Evolutionary conservation across 1,140 invertebrate genomes (phyloP).

Genomic region (Vollenhovia emeryi): DNA sequence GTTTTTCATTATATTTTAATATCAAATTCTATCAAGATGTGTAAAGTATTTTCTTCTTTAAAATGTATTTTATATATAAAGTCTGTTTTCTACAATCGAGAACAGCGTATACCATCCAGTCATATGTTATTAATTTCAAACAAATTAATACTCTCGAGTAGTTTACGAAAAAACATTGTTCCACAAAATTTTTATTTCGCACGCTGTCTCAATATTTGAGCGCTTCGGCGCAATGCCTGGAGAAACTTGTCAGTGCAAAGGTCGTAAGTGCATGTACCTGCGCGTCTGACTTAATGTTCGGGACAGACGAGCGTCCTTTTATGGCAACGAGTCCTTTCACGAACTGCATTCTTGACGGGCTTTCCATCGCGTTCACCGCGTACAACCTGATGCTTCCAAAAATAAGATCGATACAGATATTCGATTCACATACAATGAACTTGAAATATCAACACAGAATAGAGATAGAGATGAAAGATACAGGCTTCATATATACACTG

Average conservation of each 20-base stretch:
- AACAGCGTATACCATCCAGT: background rate
- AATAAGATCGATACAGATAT: slow-evolving; percentile 39
- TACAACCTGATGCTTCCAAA: slow-evolving; percentile 15
- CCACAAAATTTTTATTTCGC: background rate
- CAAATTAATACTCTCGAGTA: background rate
- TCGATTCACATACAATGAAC: slow-evolving; percentile 17
- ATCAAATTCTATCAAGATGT: background rate
- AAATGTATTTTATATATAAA: background rate
- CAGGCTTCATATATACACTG: background rate
- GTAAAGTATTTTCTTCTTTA: background rate
- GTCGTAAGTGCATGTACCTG: slow-evolving; percentile 62
- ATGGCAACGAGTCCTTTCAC: slow-evolving; percentile 36
- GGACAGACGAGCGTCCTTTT: slow-evolving; percentile 52
- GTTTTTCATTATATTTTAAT: background rate
- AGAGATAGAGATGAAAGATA: background rate
- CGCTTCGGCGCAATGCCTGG: background rate
- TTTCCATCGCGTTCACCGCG: slow-evolving; percentile 31
- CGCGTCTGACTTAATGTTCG: slow-evolving; percentile 44
- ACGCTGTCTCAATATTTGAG: background rate
- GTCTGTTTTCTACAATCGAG: background rate
- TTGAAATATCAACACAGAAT: slow-evolving; percentile 18
- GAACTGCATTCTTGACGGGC: slow-evolving; percentile 62
- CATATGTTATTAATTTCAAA: background rate
- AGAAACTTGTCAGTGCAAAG: slow-evolving; percentile 53
- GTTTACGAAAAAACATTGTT: background rate